Evolutionary conservation across 2,113 vertebrate genomes (phyloP).

Genomic region (Potamarius usumacintae): DNA sequence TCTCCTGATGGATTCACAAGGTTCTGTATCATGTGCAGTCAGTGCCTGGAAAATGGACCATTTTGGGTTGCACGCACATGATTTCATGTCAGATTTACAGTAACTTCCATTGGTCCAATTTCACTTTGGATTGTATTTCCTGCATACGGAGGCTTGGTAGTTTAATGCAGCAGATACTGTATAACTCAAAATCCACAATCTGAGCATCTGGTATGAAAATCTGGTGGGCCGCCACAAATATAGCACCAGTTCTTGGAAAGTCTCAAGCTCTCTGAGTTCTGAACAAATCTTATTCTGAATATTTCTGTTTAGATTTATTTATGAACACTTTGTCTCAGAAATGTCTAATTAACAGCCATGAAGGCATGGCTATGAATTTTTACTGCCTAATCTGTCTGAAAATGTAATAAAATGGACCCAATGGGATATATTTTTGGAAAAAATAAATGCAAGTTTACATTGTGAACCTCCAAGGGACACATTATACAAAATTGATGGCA

Average conservation of each 20-base stretch:
- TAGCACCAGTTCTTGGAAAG: neutral
- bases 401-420: neutral
- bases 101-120: too few species aligned
- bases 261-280: neutral
- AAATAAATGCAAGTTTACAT: neutral
- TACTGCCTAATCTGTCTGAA: neutral
- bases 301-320: neutral
- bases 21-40: too few species aligned
- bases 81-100: too few species aligned
- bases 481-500: neutral
- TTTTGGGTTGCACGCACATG: too few species aligned
- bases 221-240: too few species aligned
- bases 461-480: neutral
- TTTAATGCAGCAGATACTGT: too few species aligned
- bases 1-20: too few species aligned
- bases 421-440: neutral
- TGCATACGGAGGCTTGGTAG: too few species aligned
- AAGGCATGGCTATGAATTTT: neutral
- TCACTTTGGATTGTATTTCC: too few species aligned
- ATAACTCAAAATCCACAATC: too few species aligned
- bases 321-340: neutral
- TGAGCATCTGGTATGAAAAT: too few species aligned
- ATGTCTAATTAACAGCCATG: neutral
- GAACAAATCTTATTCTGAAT: neutral
- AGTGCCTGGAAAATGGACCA: too few species aligned